These are phyloP conservation scores for Boloria euphrosyne DNA, from an alignment of 2,888 invertebrate genomes.

Conservation along the genomic window DNA sequence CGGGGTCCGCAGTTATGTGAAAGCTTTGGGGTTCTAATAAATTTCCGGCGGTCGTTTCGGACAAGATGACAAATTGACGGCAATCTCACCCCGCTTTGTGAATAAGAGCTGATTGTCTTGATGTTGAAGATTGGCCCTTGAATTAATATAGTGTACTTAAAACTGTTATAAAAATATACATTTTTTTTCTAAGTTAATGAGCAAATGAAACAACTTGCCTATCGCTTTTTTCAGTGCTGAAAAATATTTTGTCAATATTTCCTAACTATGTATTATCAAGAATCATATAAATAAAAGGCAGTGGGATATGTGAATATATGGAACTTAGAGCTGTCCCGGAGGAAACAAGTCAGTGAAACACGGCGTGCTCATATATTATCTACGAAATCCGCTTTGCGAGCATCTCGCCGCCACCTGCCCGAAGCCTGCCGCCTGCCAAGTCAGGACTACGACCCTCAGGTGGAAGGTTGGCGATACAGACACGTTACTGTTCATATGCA, in stretches of 20 bases:
- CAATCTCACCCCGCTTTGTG: slow-evolving; percentile 10
- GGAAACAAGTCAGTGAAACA: neutral
- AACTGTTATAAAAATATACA: no score
- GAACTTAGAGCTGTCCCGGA: neutral
- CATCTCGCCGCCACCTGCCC: no score
- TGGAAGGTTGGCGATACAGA: no score
- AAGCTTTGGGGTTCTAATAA: slow-evolving; percentile 7
- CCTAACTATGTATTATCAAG: neutral
- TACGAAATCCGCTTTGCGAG: neutral
- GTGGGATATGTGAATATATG: neutral
- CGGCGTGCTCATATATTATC: neutral
- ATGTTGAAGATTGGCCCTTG: neutral
- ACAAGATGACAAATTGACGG: slow-evolving; percentile 15
- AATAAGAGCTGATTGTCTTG: slow-evolving; percentile 13
- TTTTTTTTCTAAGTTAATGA: no score
- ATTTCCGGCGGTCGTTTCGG: slow-evolving; percentile 12
- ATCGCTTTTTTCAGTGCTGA: no score
- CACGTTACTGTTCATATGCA: no score
- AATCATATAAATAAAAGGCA: neutral
- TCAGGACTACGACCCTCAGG: no score
- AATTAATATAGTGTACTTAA: neutral
- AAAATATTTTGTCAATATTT: no score
- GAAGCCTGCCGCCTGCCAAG: neutral
- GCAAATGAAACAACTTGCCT: no score
- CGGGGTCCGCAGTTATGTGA: neutral